Evolutionary conservation across 2,888 invertebrate species (phyloP).

Genomic region (Ypsolopha scabrella): DNA sequence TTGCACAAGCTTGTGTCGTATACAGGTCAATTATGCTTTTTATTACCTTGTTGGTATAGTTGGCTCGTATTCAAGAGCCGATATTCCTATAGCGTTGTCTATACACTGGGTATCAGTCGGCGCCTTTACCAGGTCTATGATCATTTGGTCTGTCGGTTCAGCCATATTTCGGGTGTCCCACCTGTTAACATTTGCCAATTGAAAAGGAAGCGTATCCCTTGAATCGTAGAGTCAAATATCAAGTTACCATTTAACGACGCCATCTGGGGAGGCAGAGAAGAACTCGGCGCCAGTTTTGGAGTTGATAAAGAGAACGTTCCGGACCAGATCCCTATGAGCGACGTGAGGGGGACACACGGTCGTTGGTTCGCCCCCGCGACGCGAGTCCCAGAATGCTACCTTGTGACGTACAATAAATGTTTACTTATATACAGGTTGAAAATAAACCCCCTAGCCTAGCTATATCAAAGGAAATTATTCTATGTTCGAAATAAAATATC

Average conservation of each 20-base stretch:
- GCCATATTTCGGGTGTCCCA: conserved; percentile 81
- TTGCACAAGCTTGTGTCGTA: background rate
- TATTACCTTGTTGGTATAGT: conserved; percentile 78
- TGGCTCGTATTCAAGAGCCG: conserved; percentile 80
- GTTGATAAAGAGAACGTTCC: conserved; percentile 91
- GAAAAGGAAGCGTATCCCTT: background rate
- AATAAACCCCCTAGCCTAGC: too few relatives aligned
- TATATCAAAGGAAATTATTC: too few relatives aligned
- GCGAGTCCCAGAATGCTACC: conserved; percentile 86
- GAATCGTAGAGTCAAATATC: background rate
- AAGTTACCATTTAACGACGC: conserved; percentile 83
- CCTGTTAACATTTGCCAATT: conserved; percentile 40
- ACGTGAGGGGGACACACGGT: conserved; percentile 83
- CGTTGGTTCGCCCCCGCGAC: conserved; percentile 85
- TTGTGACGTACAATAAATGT: conserved; percentile 11
- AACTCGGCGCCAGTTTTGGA: conserved; percentile 96
- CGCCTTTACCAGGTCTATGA: conserved; percentile 76
- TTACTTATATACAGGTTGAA: too few relatives aligned
- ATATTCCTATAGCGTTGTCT: conserved; percentile 74
- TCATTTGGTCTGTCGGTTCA: conserved; percentile 75
- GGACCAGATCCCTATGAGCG: conserved; percentile 90
- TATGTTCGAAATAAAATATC: too few relatives aligned
- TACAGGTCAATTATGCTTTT: background rate
- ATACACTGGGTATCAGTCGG: conserved; percentile 67
- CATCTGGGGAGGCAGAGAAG: conserved; percentile 93